Percentiles rank a stretch among this genome's conserved stretches.
These are phyloP conservation scores for Platorchestia sp. DNA, from an alignment of 1,140 invertebrate species.

Conservation along the genomic window DNA sequence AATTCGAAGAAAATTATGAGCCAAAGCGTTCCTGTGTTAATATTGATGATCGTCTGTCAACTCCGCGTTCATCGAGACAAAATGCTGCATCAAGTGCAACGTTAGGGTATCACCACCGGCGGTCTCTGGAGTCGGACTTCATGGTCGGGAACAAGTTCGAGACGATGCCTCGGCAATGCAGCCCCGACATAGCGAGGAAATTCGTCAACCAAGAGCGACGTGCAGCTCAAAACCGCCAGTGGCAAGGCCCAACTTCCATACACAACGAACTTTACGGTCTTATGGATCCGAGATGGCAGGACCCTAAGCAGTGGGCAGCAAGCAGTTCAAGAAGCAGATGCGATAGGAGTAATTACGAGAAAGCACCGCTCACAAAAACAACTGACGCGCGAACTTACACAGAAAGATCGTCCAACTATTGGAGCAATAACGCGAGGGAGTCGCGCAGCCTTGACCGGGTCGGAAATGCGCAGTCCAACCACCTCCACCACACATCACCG, in stretches of 20 bases:
- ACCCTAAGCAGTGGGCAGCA: not conserved
- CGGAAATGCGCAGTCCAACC: not conserved
- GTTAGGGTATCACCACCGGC: not conserved
- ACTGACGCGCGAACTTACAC: no score
- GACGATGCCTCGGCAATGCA: not conserved
- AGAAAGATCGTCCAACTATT: not conserved
- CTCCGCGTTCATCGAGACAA: not conserved
- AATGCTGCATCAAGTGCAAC: not conserved
- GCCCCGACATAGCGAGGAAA: not conserved
- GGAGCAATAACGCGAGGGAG: not conserved
- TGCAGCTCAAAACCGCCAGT: not conserved
- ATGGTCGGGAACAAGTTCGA: not conserved
- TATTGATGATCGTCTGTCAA: not conserved
- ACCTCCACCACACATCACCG: not conserved
- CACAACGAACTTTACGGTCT: slow-evolving; percentile 30
- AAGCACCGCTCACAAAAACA: no score
- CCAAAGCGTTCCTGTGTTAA: no score
- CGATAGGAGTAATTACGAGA: no score
- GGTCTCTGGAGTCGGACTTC: not conserved
- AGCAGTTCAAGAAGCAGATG: no score
- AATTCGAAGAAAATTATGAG: not conserved
- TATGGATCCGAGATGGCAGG: slow-evolving; percentile 7
- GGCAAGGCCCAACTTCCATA: not conserved
- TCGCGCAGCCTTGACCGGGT: not conserved
- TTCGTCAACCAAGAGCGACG: not conserved